Conservation (phyloP, 2,888 invertebrate species). For the Oxycera nigricornis region DNA sequence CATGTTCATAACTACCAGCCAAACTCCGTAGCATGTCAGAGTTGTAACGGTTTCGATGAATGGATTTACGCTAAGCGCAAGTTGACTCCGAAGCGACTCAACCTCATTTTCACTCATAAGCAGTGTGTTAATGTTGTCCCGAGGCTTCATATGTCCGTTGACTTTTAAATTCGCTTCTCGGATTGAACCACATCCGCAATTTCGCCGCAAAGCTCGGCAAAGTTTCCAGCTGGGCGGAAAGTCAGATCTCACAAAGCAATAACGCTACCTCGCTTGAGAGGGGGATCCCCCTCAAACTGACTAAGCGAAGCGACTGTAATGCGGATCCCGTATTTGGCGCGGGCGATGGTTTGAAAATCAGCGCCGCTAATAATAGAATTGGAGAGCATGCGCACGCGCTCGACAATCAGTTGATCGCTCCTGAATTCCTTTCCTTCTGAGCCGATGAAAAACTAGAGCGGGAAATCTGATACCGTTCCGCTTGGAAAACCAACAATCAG, state of each 20-base stretch:
- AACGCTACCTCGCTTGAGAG: not conserved
- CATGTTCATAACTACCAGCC: too few species aligned
- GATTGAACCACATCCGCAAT: too few species aligned
- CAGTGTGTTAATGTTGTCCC: too few species aligned
- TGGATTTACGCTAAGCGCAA: too few species aligned
- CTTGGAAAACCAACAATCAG: not conserved
- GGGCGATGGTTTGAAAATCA: slow-evolving; percentile 5
- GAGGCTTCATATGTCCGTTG: too few species aligned
- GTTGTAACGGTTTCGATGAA: too few species aligned
- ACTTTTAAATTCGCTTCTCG: too few species aligned
- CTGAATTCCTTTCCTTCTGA: not conserved
- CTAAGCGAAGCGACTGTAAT: too few species aligned
- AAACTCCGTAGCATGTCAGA: too few species aligned
- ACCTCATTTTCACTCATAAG: too few species aligned
- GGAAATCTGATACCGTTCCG: slow-evolving; percentile 14
- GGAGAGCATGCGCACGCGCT: not conserved
- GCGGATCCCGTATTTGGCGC: slow-evolving; percentile 37
- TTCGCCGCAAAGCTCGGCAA: not conserved
- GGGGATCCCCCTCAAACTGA: not conserved
- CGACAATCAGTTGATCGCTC: not conserved
- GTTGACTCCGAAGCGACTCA: too few species aligned
- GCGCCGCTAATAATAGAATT: slow-evolving; percentile 20
- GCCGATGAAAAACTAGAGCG: slow-evolving; percentile 7
- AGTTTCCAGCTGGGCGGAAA: not conserved
- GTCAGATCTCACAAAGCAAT: too few species aligned